Percentiles rank a stretch among this genome's conserved stretches.
These are phyloP conservation scores for Halichondria panicea DNA, from an alignment of 37 sponge, comb jelly and placozoan genomes.

Conservation along the genomic window DNA sequence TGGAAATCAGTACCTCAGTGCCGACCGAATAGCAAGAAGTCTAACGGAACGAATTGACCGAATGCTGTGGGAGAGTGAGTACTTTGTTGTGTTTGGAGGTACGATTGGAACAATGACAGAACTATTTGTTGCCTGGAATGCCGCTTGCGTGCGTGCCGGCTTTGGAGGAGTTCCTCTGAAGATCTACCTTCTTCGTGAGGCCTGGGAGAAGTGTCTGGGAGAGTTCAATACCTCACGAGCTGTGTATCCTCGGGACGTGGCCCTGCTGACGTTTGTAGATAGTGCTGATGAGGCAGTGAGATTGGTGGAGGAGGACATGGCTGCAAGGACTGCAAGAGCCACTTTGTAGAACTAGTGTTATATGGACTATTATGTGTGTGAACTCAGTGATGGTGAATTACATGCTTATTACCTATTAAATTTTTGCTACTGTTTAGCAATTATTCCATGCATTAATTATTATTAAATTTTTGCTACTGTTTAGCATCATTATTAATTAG, in stretches of 20 bases:
- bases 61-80: constrained; percentile 40
- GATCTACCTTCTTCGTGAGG: constrained; percentile 39
- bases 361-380: too few relatives aligned
- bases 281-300: constrained; percentile 27
- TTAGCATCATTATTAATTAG: too few relatives aligned
- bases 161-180: constrained; percentile 26
- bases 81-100: constrained; percentile 59
- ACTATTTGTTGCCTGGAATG: constrained; percentile 54
- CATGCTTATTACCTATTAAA: too few relatives aligned
- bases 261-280: constrained; percentile 34
- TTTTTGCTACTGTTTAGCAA: too few relatives aligned
- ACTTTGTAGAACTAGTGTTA: constrained; percentile 1
- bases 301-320: constrained; percentile 33
- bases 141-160: constrained; percentile 9
- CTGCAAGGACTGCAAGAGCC: neutral
- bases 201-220: constrained; percentile 45
- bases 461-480: too few relatives aligned
- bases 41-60: constrained; percentile 40
- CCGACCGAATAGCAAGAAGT: constrained; percentile 5
- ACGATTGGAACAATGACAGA: constrained; percentile 77
- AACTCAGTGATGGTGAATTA: too few relatives aligned
- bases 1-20: constrained; percentile 56
- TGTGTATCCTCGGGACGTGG: constrained; percentile 17
- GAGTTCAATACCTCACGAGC: constrained; percentile 8
- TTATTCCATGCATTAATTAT: too few relatives aligned